Base-by-base conservation (phyloP, 2,113 vertebrate species). In the Gobio gobio region DNA sequence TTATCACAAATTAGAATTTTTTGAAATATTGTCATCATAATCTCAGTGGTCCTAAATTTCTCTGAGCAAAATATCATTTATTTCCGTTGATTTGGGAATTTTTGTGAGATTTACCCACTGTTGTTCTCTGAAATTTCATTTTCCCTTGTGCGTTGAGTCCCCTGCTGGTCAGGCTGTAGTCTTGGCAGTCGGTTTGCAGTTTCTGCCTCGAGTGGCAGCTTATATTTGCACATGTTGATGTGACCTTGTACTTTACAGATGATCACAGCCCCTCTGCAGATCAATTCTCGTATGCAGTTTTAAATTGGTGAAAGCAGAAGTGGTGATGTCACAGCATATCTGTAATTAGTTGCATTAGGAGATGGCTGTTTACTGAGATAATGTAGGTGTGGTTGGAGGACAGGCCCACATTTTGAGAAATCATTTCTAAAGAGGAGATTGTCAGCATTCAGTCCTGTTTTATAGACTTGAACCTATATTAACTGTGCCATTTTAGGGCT, bases 101-200 rank as follows among this genome's bases (percentile, higher is more conserved):
- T 80, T 12, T 26, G 14, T 26, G 78, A 81, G 61, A 81, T 81
- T 81, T 13, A 49, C 45, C 61, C 16, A 66, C 10, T 9, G 10
- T 78, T 77, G 26, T 29, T 47, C 6, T 83, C 47, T 58, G 8
- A 81, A 64, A 76, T 18, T 14, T 66, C 24, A 45, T 61, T 88
- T 86, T 82, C 43, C 45, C 63, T 29, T 84, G 85, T 78, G 58
- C n/a, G 18, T 58, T n/a, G 47, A 83, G 61, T 36, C 74, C 84
- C 88, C 88, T 89, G 88, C 86, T 86, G 88, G 88, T 80, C 86
- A 89, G 86, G 86, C 74, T 77, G 10, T 84, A 64, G 43, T 78
- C 82, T 86, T 82, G 85, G 51, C 22, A 63, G 78, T 63, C 64
- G 14, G 83, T 81, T 76, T 79, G 47, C 24, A 79, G 64, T 68